Evolutionary conservation across 2,888 invertebrate genomes (phyloP).

Genomic region (Notodonta ziczac): DNA sequence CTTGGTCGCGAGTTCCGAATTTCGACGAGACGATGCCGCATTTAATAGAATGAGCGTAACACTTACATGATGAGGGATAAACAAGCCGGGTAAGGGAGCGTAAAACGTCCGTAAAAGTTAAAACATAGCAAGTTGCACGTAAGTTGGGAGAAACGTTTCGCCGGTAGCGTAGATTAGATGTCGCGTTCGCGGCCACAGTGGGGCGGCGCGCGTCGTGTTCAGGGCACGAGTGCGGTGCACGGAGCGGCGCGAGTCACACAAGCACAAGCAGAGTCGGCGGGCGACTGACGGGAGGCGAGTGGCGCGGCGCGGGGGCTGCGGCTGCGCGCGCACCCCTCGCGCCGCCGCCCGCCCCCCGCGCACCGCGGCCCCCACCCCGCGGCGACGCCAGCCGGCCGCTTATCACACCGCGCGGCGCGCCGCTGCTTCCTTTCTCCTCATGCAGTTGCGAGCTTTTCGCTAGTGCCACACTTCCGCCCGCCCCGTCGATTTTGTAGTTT

Average conservation of each 20-base stretch:
- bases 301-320: constrained; percentile 77
- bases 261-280: constrained; percentile 85
- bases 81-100: constrained; percentile 82
- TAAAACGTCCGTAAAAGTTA: constrained; percentile 76
- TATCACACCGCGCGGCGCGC: constrained; percentile 80
- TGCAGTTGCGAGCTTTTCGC: constrained; percentile 84
- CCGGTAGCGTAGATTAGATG: constrained; percentile 81
- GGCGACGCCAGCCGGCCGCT: constrained; percentile 77
- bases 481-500: constrained; percentile 73
- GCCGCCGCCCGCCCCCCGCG: constrained; percentile 50
- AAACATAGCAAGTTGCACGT: constrained; percentile 81
- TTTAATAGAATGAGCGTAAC: constrained; percentile 79
- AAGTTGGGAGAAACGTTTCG: constrained; percentile 81
- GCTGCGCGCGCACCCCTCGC: constrained; percentile 76
- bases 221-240: constrained; percentile 83
- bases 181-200: constrained; percentile 86
- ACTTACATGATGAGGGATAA: constrained; percentile 84
- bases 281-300: constrained; percentile 82
- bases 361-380: constrained; percentile 55
- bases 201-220: constrained; percentile 83
- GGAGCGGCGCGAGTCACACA: constrained; percentile 84
- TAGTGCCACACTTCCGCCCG: constrained; percentile 81
- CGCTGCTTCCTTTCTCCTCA: constrained; percentile 83
- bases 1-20: constrained; percentile 79
- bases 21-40: constrained; percentile 70